phyloP scores from a whole-genome alignment of 2,888 invertebrate species.

The Rhamnusium bicolor region DNA sequence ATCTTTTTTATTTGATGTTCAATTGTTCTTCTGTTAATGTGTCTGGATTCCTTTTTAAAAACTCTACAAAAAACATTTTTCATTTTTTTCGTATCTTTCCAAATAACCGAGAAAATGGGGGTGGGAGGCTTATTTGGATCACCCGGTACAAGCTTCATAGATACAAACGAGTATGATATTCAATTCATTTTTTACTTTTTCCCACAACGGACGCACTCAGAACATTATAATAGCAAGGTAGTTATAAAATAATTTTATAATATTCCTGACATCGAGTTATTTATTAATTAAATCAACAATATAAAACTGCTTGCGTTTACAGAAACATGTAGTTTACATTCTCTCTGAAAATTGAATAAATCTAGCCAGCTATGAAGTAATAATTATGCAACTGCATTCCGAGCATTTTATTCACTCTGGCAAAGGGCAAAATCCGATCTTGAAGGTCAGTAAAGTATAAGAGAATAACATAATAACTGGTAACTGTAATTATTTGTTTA shows the following conservation, averaged over 20 bases:
- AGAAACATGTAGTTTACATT: slow-evolving; percentile 44
- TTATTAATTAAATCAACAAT: slow-evolving; percentile 37
- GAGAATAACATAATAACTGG: slow-evolving; percentile 41
- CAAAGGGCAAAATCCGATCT: slow-evolving; percentile 58
- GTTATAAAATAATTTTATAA: slow-evolving; percentile 35
- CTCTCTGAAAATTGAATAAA: slow-evolving; percentile 55
- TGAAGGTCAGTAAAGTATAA: slow-evolving; percentile 43
- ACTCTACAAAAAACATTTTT: no score
- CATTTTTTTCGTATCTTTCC: no score
- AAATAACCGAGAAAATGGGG: no score
- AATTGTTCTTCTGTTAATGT: no score
- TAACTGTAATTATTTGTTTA: slow-evolving; percentile 44
- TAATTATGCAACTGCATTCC: slow-evolving; percentile 59
- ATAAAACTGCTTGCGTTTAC: slow-evolving; percentile 38
- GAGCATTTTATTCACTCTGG: slow-evolving; percentile 49
- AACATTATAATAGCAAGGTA: background rate
- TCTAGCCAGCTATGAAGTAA: slow-evolving; percentile 55
- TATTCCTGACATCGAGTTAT: slow-evolving; percentile 27
- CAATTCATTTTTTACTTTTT: no score
- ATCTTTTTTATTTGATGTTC: no score
- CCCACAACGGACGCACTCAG: no score
- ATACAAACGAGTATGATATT: no score
- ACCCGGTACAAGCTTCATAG: no score
- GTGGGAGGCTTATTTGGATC: no score
- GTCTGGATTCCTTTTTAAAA: no score